Evolutionary conservation across 2,888 invertebrate species (phyloP).

Genomic region (Ophraella communa): DNA sequence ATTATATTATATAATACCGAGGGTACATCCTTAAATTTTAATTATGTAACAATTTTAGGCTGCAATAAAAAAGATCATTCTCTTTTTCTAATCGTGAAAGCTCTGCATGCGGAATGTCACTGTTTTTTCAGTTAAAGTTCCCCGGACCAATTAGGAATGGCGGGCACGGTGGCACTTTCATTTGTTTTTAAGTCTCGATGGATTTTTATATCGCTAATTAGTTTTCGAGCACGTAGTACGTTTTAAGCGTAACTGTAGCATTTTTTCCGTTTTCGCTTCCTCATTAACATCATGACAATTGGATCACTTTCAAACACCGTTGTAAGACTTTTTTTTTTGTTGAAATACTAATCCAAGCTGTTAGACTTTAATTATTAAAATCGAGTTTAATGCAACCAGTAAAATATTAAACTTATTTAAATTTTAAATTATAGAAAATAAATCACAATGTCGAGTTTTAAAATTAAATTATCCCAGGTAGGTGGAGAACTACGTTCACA

Average conservation of each 20-base stretch:
- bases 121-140: slow-evolving; percentile 46
- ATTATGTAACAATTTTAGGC: too few species aligned
- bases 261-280: slow-evolving; percentile 24
- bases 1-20: too few species aligned
- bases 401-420: too few species aligned
- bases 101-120: slow-evolving; percentile 57
- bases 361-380: too few species aligned
- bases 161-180: slow-evolving; percentile 54
- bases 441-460: too few species aligned
- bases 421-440: too few species aligned
- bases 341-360: neutral
- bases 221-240: slow-evolving; percentile 57
- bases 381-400: too few species aligned
- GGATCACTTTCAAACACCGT: neutral
- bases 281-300: slow-evolving; percentile 2
- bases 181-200: slow-evolving; percentile 59
- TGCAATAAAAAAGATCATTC: slow-evolving; percentile 25
- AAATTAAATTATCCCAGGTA: too few species aligned
- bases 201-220: slow-evolving; percentile 63
- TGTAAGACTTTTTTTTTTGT: neutral
- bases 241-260: slow-evolving; percentile 37
- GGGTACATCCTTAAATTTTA: too few species aligned
- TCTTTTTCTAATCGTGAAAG: slow-evolving; percentile 54
- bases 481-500: too few species aligned
- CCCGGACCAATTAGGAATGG: slow-evolving; percentile 34